Percentiles rank a stretch among this genome's conserved stretches.
Evolutionary conservation across 2,113 vertebrate species (phyloP).

Genomic region (Prunella fulvescens): DNA sequence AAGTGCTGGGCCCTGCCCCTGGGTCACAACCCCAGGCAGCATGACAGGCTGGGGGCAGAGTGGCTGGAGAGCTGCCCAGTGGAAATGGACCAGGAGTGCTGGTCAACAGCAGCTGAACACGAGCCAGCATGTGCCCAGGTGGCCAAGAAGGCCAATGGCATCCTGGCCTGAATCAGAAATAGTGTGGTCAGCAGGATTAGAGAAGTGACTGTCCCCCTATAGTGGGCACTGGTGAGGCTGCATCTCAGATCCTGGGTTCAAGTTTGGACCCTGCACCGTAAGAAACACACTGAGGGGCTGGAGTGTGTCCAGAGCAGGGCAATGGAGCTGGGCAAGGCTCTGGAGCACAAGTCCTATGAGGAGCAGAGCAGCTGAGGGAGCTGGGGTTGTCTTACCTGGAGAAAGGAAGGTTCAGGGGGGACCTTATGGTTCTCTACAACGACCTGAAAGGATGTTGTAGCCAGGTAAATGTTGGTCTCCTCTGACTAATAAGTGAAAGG

Average conservation of each 20-base stretch:
- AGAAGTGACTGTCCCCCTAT: no score
- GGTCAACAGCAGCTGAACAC: neutral
- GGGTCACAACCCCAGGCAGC: neutral
- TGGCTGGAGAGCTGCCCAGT: neutral
- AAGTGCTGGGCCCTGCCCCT: neutral
- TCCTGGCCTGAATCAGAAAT: neutral
- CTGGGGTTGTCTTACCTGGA: neutral
- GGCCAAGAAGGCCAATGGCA: neutral
- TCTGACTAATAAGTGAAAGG: neutral
- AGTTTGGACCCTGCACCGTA: neutral
- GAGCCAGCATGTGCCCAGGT: fast-evolving
- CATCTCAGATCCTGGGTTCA: neutral
- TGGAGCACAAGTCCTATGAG: neutral
- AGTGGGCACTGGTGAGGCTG: neutral
- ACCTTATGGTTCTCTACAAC: neutral
- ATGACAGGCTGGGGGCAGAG: neutral
- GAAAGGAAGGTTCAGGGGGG: neutral
- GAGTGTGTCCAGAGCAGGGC: neutral
- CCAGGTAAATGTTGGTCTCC: neutral
- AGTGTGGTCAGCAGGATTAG: neutral
- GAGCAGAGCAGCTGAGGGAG: neutral
- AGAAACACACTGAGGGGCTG: neutral
- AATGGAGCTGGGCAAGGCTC: neutral
- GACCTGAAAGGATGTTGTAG: neutral
- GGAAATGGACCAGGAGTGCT: neutral